phyloP scores from a whole-genome alignment of 53 echinoderm and acorn worm genomes.

The Echinometra lucunter region DNA sequence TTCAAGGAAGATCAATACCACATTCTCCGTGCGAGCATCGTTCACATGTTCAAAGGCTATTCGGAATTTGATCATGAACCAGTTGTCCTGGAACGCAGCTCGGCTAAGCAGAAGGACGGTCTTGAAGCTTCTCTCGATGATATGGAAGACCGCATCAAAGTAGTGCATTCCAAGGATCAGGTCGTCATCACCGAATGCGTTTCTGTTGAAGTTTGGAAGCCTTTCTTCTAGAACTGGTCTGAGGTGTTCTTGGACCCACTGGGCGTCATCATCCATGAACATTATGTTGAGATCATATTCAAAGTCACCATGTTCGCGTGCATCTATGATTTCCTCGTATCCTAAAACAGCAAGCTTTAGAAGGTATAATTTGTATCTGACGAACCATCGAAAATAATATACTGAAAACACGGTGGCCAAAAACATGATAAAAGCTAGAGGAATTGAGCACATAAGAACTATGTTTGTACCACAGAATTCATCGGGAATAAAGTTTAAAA shows the following conservation, averaged over 20 bases:
- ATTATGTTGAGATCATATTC: neutral
- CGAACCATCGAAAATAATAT: neutral
- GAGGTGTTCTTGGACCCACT: conserved; percentile 8
- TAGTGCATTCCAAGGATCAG: neutral
- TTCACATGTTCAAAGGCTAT: neutral
- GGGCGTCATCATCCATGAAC: neutral
- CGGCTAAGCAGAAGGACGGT: neutral
- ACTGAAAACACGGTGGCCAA: neutral
- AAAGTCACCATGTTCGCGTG: conserved; percentile 11
- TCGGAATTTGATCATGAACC: conserved; percentile 23
- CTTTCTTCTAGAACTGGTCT: conserved; percentile 8
- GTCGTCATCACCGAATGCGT: neutral
- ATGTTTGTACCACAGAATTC: neutral
- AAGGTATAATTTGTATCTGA: neutral
- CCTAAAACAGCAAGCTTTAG: neutral
- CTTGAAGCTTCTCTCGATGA: neutral
- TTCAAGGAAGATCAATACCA: neutral
- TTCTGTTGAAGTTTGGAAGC: neutral
- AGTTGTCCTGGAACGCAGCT: neutral
- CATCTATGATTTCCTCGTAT: neutral
- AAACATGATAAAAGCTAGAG: neutral
- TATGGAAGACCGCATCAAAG: neutral
- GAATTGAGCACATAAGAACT: neutral
- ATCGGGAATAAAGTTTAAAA: neutral
- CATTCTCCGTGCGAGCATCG: neutral